A percentile compares a stretch with the other conserved stretches of the same genome.
Conservation (phyloP, 2,888 invertebrate species). For the Xylocampa areola region DNA sequence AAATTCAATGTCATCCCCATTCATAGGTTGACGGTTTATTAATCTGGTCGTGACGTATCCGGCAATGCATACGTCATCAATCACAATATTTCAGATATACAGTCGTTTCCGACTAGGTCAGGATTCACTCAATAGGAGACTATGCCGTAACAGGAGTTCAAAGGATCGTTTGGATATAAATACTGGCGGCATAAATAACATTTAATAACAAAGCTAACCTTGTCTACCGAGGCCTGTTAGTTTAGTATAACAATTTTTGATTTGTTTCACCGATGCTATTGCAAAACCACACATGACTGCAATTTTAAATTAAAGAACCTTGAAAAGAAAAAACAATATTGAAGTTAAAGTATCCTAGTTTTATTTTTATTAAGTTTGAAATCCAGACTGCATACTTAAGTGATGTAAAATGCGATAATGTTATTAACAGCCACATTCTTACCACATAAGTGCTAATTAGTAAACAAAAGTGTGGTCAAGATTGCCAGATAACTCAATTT, state of each 20-base stretch:
- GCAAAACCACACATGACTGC: constrained; percentile 27
- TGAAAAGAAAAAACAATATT: constrained; percentile 21
- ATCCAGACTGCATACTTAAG: constrained; percentile 34
- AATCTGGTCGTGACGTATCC: constrained; percentile 48
- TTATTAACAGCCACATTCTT: constrained; percentile 30
- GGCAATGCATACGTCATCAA: constrained; percentile 31
- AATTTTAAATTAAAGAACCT: constrained; percentile 26
- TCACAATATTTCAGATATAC: constrained; percentile 21
- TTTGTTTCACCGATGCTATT: constrained; percentile 24
- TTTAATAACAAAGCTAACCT: constrained; percentile 34
- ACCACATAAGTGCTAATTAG: constrained; percentile 37
- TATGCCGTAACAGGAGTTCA: constrained; percentile 11
- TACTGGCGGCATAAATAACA: not conserved
- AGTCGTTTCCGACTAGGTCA: constrained; percentile 20
- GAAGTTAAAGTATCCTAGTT: constrained; percentile 17
- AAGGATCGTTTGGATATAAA: constrained; percentile 1
- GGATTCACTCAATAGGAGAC: constrained; percentile 15
- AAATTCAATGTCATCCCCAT: constrained; percentile 59
- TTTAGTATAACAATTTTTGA: constrained; percentile 25
- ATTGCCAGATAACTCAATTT: constrained; percentile 48
- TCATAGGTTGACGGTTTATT: constrained; percentile 45
- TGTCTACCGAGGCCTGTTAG: constrained; percentile 20
- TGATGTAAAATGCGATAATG: constrained; percentile 42
- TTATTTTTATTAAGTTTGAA: constrained; percentile 1
- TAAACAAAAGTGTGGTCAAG: constrained; percentile 30